These are phyloP conservation scores for Telmatherina bonti DNA, from an alignment of 2,797 vertebrate genomes.

Conservation along the genomic window DNA sequence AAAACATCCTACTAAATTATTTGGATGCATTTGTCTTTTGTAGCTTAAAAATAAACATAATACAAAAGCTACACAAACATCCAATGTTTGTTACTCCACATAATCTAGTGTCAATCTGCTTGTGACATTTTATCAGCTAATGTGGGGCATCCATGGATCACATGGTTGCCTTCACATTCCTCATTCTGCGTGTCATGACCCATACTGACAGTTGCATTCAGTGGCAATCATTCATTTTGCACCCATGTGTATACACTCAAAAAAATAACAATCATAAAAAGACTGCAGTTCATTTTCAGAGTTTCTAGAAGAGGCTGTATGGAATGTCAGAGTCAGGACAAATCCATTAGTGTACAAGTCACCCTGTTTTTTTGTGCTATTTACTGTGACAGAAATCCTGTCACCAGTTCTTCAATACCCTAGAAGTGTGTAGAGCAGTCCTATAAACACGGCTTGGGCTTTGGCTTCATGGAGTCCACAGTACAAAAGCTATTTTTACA, in stretches of 20 bases:
- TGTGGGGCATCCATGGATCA: constrained; percentile 26
- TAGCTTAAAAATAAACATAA: not conserved
- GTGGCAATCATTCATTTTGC: constrained; percentile 51
- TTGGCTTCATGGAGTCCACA: not conserved
- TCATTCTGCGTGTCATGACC: constrained; percentile 29
- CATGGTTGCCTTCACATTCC: constrained; percentile 36
- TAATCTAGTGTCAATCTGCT: constrained; percentile 16
- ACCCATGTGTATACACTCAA: constrained; percentile 31
- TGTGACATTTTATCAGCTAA: constrained; percentile 20
- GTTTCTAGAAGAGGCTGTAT: constrained; percentile 8
- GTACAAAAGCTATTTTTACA: constrained; percentile 9
- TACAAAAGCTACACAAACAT: constrained; percentile 8
- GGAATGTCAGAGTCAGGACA: constrained; percentile 3
- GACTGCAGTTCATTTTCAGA: constrained; percentile 12
- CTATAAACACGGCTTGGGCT: constrained; percentile 4
- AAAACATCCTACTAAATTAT: not conserved
- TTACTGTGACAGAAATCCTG: not conserved
- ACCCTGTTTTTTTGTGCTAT: not conserved
- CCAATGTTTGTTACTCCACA: constrained; percentile 2
- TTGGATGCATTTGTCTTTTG: not conserved
- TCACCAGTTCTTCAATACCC: constrained; percentile 3
- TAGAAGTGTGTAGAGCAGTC: not conserved
- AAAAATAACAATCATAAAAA: constrained; percentile 57
- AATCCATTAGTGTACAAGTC: constrained; percentile 6
- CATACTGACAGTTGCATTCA: constrained; percentile 37